phyloP scores from a whole-genome alignment of 64 coral and sea anemone genomes.

The Montipora capricornis region DNA sequence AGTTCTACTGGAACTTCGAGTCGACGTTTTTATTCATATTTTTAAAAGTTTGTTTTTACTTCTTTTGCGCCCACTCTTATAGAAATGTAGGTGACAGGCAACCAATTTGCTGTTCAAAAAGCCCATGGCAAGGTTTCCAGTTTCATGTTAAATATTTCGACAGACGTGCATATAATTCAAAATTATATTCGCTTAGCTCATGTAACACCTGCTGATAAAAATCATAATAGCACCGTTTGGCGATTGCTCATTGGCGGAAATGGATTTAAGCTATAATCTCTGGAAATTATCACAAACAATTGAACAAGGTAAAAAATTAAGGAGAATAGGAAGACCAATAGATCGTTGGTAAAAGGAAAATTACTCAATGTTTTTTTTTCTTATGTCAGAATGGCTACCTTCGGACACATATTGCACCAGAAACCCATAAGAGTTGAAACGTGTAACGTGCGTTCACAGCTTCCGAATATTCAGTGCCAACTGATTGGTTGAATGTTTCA shows the following conservation, averaged over 20 bases:
- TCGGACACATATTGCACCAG: too few relatives aligned
- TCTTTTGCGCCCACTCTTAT: background rate
- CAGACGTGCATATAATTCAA: background rate
- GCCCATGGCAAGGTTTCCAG: background rate
- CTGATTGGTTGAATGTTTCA: too few relatives aligned
- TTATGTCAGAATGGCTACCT: too few relatives aligned
- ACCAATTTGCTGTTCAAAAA: background rate
- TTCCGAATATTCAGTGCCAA: too few relatives aligned
- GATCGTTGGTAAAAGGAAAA: too few relatives aligned
- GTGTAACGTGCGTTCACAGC: too few relatives aligned
- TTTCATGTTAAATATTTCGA: background rate
- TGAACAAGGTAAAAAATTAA: background rate
- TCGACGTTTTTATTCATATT: background rate
- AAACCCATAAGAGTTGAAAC: too few relatives aligned
- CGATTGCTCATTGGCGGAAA: conserved; percentile 11
- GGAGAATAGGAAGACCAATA: background rate
- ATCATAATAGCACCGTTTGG: background rate
- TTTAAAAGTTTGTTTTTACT: background rate
- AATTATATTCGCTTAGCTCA: background rate
- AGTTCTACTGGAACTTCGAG: background rate
- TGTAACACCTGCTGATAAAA: conserved; percentile 8
- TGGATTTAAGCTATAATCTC: background rate
- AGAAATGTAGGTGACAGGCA: background rate
- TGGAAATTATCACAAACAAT: background rate
- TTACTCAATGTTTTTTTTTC: too few relatives aligned